Conservation (phyloP, 2,797 vertebrate genomes). For the Schizopygopsis pylzovi region DNA sequence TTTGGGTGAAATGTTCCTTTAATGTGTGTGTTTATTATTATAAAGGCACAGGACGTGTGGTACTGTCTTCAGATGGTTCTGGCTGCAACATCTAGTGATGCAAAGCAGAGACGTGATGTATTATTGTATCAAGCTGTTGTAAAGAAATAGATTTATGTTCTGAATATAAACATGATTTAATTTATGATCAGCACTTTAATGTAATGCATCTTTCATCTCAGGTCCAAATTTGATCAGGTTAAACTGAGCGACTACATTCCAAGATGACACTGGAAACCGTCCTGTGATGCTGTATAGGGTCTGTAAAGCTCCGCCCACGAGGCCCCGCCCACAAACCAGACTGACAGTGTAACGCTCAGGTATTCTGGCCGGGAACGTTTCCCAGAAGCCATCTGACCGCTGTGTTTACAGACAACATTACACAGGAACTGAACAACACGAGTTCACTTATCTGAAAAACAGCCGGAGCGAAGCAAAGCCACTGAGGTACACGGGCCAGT, state of each 20-base stretch:
- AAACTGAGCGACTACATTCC: not conserved
- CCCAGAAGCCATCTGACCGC: not conserved
- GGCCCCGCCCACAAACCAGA: not conserved
- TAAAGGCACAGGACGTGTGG: not conserved
- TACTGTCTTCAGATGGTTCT: not conserved
- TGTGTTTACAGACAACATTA: constrained; percentile 20
- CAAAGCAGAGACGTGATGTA: constrained; percentile 10
- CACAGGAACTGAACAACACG: not conserved
- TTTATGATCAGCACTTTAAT: not conserved
- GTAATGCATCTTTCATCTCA: not conserved
- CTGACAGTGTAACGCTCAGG: not conserved
- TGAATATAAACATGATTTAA: constrained; percentile 1
- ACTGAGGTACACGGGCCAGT: not conserved
- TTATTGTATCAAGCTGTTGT: not conserved
- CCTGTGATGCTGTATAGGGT: not conserved
- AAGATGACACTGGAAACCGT: constrained; percentile 7
- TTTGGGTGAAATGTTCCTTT: not conserved
- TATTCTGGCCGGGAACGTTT: not conserved
- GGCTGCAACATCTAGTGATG: not conserved
- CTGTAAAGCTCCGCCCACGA: not conserved
- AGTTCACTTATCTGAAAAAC: not conserved
- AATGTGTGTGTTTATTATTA: not conserved
- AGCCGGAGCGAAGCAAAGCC: not conserved
- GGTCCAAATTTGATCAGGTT: constrained; percentile 1
- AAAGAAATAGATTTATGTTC: not conserved